A percentile compares a stretch with the other conserved stretches of the same genome.
These are phyloP conservation scores for Lepidurus apus DNA, from an alignment of 1,140 invertebrate species.

Conservation along the genomic window DNA sequence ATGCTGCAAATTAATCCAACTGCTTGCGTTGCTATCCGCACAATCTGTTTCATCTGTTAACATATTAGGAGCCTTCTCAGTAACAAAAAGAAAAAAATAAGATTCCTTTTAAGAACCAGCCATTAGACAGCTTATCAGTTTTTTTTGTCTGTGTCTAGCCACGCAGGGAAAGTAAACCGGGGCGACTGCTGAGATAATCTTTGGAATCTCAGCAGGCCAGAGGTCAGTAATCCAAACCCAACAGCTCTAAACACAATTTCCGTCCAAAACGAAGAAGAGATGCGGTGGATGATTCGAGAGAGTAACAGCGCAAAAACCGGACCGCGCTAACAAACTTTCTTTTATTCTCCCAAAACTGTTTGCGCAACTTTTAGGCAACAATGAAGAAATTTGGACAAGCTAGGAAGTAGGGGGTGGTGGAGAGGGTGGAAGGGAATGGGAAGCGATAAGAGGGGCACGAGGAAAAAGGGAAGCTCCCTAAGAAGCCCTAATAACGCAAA, in stretches of 20 bases:
- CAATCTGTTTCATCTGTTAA: neutral
- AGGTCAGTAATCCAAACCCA: neutral
- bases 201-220: neutral
- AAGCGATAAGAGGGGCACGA: neutral
- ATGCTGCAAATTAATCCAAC: neutral
- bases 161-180: neutral
- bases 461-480: neutral
- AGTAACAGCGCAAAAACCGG: neutral
- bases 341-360: neutral
- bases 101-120: neutral
- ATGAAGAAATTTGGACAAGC: neutral
- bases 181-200: neutral
- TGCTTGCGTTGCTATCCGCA: neutral
- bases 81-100: no score
- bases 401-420: neutral
- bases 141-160: constrained; percentile 11
- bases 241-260: neutral
- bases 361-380: neutral
- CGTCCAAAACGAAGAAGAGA: neutral
- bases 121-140: neutral
- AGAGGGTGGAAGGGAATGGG: neutral
- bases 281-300: neutral
- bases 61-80: no score
- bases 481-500: constrained; percentile 16
- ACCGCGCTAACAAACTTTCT: neutral